Conservation (phyloP, 2,113 vertebrate species). For the Ia io region DNA sequence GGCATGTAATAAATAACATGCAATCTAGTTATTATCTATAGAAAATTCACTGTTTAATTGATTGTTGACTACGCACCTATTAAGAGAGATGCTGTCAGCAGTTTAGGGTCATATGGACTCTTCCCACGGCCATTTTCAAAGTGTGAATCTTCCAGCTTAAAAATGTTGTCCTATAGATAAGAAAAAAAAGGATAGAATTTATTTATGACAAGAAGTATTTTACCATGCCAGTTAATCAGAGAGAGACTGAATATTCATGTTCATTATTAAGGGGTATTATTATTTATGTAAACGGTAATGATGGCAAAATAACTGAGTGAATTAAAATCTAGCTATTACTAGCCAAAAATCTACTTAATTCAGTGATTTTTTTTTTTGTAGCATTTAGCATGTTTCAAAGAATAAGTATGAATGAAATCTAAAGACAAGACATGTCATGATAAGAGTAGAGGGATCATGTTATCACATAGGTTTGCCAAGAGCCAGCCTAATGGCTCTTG, state of each 20-base stretch:
- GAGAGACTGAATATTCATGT: not conserved
- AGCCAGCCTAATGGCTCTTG: not conserved
- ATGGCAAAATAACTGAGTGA: not conserved
- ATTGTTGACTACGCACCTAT: constrained; percentile 85
- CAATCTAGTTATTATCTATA: not conserved
- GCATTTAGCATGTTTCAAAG: not conserved
- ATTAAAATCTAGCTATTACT: not conserved
- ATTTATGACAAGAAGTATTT: constrained; percentile 42
- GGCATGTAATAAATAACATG: not conserved
- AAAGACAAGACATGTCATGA: not conserved
- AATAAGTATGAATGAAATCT: not conserved
- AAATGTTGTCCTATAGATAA: constrained; percentile 90
- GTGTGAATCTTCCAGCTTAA: constrained; percentile 89
- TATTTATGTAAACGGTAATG: not conserved
- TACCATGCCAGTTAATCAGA: not conserved
- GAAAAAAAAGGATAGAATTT: constrained; percentile 59
- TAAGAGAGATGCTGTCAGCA: constrained; percentile 94
- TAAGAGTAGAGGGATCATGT: not conserved
- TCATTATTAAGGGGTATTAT: not conserved
- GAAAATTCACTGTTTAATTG: not conserved
- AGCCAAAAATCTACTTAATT: not conserved
- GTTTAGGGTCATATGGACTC: constrained; percentile 97
- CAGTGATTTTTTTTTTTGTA: not conserved
- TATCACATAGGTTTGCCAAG: not conserved
- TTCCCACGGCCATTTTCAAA: constrained; percentile 97